Evolutionary conservation across 2,888 invertebrate genomes (phyloP), one percentile per base, ranked within the genome.

Genomic region (Stegophylla sp.): DNA sequence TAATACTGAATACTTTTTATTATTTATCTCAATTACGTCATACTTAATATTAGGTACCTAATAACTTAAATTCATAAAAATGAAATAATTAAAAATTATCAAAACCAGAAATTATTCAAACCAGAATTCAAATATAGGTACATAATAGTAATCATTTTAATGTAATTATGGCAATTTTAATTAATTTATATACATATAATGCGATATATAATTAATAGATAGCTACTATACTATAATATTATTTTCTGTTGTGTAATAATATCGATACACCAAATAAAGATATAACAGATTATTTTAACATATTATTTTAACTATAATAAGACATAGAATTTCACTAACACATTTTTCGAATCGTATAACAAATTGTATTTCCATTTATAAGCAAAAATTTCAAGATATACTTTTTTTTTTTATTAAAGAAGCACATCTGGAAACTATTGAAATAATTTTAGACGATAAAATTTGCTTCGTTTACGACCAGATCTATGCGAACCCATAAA

Each of bases 391-490:
- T 34, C 23, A 48, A 63, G 61, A 74, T 74, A 63, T 45, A 75
- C 41, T 64, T 51, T 41, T 41, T 51, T 41, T 41, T 17, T 17
- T 64, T 51, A 64, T 74, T 74, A 51, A 75, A 75, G 41, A 75
- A 7, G 10, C 75, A 75, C 75, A 75, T 64, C 75, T 75, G 64
- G 75, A 64, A 75, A 75, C 64, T 51, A 75, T 75, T 64, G 64
- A 64, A 64, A 75, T 75, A 75, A 41, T 64, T 51, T 28, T 51
- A 75, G 51, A 64, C 74, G 53, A 75, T 75, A 64, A 64, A 75
- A 34, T 66, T 51, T 26, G 51, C 41, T 34, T 23, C 51, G 20
- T 75, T 75, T 75, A 75, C 51, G 63, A 75, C 74, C 63, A 51
- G 63, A 64, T 64, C 63, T 64, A 64, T 17, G 41, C 63, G 41